Evolutionary conservation across 1,140 invertebrate genomes (phyloP).

Genomic region (Platyura marginata): DNA sequence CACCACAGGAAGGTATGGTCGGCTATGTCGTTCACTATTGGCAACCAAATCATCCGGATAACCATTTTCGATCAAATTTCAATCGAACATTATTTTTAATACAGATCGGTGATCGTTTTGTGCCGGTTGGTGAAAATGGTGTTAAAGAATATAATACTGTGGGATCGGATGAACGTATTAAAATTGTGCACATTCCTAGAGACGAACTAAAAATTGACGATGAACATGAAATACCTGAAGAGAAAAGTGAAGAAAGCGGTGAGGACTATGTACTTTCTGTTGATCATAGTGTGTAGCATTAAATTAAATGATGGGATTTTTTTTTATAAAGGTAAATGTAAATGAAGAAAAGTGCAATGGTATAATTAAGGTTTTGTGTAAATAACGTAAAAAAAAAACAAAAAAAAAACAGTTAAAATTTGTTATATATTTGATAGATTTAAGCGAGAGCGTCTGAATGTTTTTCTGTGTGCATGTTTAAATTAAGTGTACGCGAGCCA

Average conservation of each 20-base stretch:
- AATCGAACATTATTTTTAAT: constrained; percentile 82
- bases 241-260: background rate
- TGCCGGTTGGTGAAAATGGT: constrained; percentile 79
- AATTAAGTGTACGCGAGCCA: too few species aligned
- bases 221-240: background rate
- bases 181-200: background rate
- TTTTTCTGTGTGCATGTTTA: too few species aligned
- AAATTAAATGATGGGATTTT: too few species aligned
- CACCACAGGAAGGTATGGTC: constrained; percentile 77
- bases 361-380: too few species aligned
- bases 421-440: too few species aligned
- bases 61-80: constrained; percentile 66
- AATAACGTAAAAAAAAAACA: too few species aligned
- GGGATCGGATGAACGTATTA: background rate
- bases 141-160: constrained; percentile 41
- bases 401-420: too few species aligned
- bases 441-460: too few species aligned
- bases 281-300: background rate
- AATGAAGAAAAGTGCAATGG: too few species aligned
- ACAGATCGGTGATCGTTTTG: constrained; percentile 79
- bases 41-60: constrained; percentile 76
- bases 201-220: background rate
- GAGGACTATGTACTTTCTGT: background rate
- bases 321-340: too few species aligned
- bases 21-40: constrained; percentile 81